These are phyloP conservation scores for Alethe diademata DNA, from an alignment of 2,113 vertebrate species.

Conservation along the genomic window DNA sequence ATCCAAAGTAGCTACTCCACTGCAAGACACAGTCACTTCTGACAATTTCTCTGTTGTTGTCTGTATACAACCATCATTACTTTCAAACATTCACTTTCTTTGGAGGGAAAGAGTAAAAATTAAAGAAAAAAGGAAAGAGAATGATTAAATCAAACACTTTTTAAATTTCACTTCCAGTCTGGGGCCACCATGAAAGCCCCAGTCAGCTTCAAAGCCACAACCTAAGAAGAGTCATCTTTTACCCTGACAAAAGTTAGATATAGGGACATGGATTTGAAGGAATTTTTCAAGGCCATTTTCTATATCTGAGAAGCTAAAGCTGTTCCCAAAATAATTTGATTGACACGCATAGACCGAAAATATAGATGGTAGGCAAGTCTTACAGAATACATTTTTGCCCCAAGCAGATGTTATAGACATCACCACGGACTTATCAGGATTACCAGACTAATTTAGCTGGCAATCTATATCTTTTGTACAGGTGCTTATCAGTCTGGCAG, in stretches of 20 bases:
- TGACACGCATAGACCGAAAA: slow-evolving; percentile 51
- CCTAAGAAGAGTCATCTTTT: neutral
- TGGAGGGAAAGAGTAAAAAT: neutral
- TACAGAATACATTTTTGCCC: neutral
- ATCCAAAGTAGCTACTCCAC: neutral
- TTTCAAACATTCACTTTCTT: neutral
- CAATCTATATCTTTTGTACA: slow-evolving; percentile 18
- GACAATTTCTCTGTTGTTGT: neutral
- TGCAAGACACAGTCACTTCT: neutral
- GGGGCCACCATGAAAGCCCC: neutral
- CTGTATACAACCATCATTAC: neutral
- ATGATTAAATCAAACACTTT: neutral
- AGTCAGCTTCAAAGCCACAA: neutral
- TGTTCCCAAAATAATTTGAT: slow-evolving; percentile 53
- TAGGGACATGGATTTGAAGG: slow-evolving; percentile 1
- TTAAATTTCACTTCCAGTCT: neutral
- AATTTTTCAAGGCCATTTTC: slow-evolving; percentile 41
- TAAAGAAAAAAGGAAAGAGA: neutral
- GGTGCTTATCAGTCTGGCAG: slow-evolving; percentile 54
- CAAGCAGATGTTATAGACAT: slow-evolving; percentile 12
- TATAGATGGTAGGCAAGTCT: slow-evolving; percentile 29
- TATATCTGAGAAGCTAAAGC: slow-evolving; percentile 28
- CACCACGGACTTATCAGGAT: slow-evolving; percentile 24
- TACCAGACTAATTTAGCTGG: slow-evolving; percentile 44
- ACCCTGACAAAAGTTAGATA: neutral